Evolutionary conservation across 2,888 invertebrate species (phyloP), one percentile per base, ranked within the genome.

Genomic region (Syrista parreyssii): DNA sequence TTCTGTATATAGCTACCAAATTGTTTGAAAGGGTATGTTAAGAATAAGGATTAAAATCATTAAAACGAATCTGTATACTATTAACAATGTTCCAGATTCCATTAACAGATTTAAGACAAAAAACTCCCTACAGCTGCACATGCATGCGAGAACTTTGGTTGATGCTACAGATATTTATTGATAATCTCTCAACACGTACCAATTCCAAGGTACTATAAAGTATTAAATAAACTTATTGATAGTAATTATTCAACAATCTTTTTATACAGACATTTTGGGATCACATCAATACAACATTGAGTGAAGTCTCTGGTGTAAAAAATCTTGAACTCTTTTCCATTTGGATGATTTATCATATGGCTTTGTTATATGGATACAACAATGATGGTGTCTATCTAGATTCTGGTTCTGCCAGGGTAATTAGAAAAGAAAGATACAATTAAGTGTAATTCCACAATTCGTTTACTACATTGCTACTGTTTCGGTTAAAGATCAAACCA

Each of bases 91-190:
- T 87, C 68, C 75, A 92, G 90, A 91, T 92, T 71, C 88, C 91
- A 40, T 85, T 90, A 4, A 84, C 86, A 4, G 92, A 93, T 80
- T 83, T 93, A n/a, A 83, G 89, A 31, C 88, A 89, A n/a, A 91
- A 88, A 75, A 92, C 92, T 30, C 92, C 94, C 0, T 94, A 93
- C 84, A 92, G 92, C 78, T 95, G 94, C 79, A 92, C 92, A 23
- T 95, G 94, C 82, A 89, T 92, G 6, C 93, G 93, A 87, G 94
- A 94, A 87, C 84, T 93, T 68, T 95, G 94, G 94, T 85, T 93
- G 0, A 89, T 94, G 84, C 80, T 94, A 15, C 92, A 92, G 82
- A 86, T 92, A 35, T 88, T 92, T 1, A 83, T 92, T 4, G 92
- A 92, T 79, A 89, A 91, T 75, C 86, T 90, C 68, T 84, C 85